Base-by-base conservation (phyloP, 2,888 invertebrate genomes). In the Anthophora plumipes region DNA sequence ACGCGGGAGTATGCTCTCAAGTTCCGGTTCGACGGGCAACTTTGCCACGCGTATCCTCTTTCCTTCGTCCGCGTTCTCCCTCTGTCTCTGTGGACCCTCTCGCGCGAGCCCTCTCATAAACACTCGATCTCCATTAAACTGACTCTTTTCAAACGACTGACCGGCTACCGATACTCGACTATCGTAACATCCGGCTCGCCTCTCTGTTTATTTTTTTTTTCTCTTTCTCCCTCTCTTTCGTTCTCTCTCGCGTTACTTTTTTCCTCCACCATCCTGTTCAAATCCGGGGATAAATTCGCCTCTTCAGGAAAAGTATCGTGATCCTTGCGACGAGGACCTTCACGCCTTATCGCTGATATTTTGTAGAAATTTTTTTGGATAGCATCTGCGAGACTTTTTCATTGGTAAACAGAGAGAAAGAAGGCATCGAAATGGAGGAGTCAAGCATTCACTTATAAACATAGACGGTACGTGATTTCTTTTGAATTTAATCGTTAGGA, bases 41-140 rank as follows among this genome's bases (percentile, higher is more conserved):
- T 85, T 84, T 77, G 82, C 82, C 82, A 82, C 85, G 80, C 83
- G 75, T 74, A 74, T 82, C 82, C 85, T 75, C 80, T 76, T 59
- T 68, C 76, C 71, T 60, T 60, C 57, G 31, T 50, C 63, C 48
- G 61, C 41, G n/a, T 54, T 54, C 79, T 66, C 74, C 52, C 43
- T 52, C 59, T 60, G 46, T 46, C 66, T 73, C 82, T 74, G 54
- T 25, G 67, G 57, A 66, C 69, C 67, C 73, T 73, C 75, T 69
- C 68, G 76, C 77, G 70, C 71, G 66, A 82, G 77, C 73, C 82
- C 82, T 82, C 82, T 83, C 78, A 81, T 82, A 82, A 81, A 83
- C 80, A 70, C 81, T 83, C 75, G 80, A 85, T 86, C 80, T 77
- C 82, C 85, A 85, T 85, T 84, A 84, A 84, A 77, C 77, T 55